Evolutionary conservation across 2,888 invertebrate genomes (phyloP).

Genomic region (Clunio marinus): DNA sequence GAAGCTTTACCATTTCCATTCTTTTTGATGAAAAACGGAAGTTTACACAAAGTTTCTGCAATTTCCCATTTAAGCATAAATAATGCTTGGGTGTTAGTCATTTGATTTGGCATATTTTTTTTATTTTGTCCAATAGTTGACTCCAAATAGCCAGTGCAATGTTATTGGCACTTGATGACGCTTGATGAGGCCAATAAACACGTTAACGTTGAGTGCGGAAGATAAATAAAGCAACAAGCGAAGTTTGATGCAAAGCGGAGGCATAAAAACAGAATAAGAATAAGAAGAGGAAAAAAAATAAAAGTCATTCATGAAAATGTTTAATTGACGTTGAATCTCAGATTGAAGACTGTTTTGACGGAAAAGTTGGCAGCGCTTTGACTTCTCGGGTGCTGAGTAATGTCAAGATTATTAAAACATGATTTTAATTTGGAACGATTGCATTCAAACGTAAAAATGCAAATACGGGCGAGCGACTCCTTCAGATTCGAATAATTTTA

Average conservation of each 20-base stretch:
- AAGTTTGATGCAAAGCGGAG: not conserved
- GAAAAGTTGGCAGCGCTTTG: not conserved
- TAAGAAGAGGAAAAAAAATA: not conserved
- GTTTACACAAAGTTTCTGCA: conserved; percentile 5
- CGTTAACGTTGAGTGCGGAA: conserved; percentile 19
- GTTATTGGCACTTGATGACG: not conserved
- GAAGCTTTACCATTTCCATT: not conserved
- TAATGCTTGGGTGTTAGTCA: not conserved
- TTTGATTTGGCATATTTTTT: too few species aligned
- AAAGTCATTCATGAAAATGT: conserved; percentile 6
- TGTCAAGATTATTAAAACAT: too few species aligned
- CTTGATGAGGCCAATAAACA: conserved; percentile 10
- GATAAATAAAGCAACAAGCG: not conserved
- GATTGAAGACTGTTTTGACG: not conserved
- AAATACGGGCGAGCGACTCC: too few species aligned
- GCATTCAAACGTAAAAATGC: too few species aligned
- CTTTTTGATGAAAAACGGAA: not conserved
- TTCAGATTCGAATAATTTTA: too few species aligned
- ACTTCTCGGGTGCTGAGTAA: not conserved
- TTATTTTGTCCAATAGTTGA: not conserved
- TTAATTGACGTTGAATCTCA: not conserved
- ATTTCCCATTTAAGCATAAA: conserved; percentile 14
- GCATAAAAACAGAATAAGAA: too few species aligned
- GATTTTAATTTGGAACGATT: too few species aligned
- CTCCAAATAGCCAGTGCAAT: not conserved